Conservation (phyloP, 2,888 invertebrate genomes). For the Automeris io region DNA sequence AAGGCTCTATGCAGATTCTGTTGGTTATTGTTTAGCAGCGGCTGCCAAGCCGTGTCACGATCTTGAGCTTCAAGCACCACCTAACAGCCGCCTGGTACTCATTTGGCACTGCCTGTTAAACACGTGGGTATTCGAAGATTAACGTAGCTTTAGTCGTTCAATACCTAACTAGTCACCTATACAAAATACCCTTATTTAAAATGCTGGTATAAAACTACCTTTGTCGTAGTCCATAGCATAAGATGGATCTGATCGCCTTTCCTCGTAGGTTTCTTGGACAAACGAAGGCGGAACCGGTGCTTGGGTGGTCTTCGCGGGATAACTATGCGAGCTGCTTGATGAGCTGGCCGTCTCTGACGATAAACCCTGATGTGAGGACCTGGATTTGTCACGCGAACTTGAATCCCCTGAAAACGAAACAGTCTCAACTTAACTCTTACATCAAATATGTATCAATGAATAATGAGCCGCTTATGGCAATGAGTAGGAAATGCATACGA, state of each 20-base stretch:
- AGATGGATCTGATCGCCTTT: constrained; percentile 25
- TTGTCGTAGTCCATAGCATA: constrained; percentile 61
- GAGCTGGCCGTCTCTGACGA: constrained; percentile 76
- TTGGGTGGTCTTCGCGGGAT: constrained; percentile 33
- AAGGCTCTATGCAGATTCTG: too few species aligned
- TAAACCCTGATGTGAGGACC: constrained; percentile 38
- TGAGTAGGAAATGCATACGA: too few species aligned
- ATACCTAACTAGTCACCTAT: too few species aligned
- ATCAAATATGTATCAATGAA: too few species aligned
- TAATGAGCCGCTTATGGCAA: too few species aligned
- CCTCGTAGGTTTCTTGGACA: constrained; percentile 36
- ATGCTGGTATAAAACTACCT: constrained; percentile 27
- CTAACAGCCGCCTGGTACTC: too few species aligned
- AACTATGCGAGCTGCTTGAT: constrained; percentile 69
- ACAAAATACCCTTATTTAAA: not conserved
- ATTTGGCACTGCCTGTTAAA: too few species aligned
- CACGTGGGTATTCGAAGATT: too few species aligned
- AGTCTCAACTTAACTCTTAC: not conserved
- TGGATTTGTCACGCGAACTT: constrained; percentile 32
- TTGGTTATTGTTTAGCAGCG: too few species aligned
- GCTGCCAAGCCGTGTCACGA: too few species aligned
- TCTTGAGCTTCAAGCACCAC: too few species aligned
- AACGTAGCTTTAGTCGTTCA: too few species aligned
- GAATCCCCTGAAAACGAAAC: constrained; percentile 30
- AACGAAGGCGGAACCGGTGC: constrained; percentile 45